Conservation (phyloP, 2,888 invertebrate species). For the Pseudanteris insignis region DNA sequence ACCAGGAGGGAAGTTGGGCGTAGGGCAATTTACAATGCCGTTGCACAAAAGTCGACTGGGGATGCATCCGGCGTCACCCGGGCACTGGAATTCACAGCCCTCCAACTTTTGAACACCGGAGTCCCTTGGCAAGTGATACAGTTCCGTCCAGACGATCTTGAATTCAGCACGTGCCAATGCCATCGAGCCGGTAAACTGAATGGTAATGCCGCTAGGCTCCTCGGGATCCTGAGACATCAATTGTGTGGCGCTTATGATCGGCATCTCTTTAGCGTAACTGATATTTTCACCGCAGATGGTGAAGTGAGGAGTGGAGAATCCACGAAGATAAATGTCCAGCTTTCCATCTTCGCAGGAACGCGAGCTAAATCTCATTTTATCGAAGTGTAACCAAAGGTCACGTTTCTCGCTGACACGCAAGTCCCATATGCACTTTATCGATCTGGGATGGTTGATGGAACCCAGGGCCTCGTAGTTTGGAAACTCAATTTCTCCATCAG, state of each 20-base stretch:
- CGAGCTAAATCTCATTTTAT: conserved; percentile 85
- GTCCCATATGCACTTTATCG: conserved; percentile 80
- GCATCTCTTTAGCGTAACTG: conserved; percentile 80
- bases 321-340: conserved; percentile 82
- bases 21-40: conserved; percentile 87
- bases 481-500: conserved; percentile 88
- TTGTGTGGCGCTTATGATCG: conserved; percentile 82
- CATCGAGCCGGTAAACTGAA: conserved; percentile 80
- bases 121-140: conserved; percentile 86
- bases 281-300: conserved; percentile 89
- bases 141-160: conserved; percentile 89
- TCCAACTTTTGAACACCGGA: conserved; percentile 81
- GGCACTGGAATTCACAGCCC: conserved; percentile 87
- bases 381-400: conserved; percentile 88
- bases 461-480: conserved; percentile 83
- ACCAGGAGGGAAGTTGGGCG: conserved; percentile 62
- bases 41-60: conserved; percentile 86
- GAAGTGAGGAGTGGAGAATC: conserved; percentile 77
- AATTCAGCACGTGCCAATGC: conserved; percentile 84
- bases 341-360: conserved; percentile 87
- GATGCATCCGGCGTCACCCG: conserved; percentile 85
- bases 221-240: conserved; percentile 67
- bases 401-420: conserved; percentile 82
- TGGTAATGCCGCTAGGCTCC: conserved; percentile 68
- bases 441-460: conserved; percentile 65